A percentile compares a stretch with the other conserved stretches of the same genome.
Evolutionary conservation across 1,140 invertebrate genomes (phyloP).

Genomic region (Neocloeon triangulifer): DNA sequence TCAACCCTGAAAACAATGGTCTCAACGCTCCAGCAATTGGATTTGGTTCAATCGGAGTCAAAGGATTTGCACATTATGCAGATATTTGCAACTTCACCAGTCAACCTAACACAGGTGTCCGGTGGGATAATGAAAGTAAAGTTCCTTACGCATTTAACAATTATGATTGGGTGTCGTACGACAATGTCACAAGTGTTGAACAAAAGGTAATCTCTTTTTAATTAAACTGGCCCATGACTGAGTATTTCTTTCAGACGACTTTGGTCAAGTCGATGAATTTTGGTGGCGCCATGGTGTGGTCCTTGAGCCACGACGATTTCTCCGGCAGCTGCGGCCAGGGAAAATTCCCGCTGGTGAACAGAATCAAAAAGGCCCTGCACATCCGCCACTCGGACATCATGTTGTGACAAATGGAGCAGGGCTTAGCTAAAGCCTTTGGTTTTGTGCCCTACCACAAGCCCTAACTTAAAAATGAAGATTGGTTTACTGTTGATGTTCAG

Average conservation of each 20-base stretch:
- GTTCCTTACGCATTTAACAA: conserved; percentile 56
- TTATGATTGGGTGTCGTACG: conserved; percentile 75
- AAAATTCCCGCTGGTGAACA: conserved; percentile 11
- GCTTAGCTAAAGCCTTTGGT: conserved; percentile 7
- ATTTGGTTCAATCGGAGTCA: conserved; percentile 31
- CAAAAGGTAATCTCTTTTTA: conserved; percentile 31
- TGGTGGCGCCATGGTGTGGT: conserved; percentile 50
- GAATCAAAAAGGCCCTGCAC: conserved; percentile 10
- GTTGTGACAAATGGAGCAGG: conserved; percentile 8
- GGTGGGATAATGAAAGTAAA: conserved; percentile 38
- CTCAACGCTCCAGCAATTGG: conserved; percentile 46
- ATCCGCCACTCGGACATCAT: too few species aligned
- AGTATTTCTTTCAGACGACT: not conserved
- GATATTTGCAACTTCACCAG: conserved; percentile 41
- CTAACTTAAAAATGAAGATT: too few species aligned
- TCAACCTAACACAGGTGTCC: conserved; percentile 19
- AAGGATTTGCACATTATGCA: conserved; percentile 47
- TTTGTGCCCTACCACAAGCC: conserved; percentile 1
- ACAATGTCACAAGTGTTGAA: conserved; percentile 45
- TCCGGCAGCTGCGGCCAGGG: conserved; percentile 14
- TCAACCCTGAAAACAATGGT: conserved; percentile 36
- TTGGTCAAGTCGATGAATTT: not conserved
- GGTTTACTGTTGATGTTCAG: too few species aligned
- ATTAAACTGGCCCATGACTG: conserved; percentile 1
- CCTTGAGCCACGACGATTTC: conserved; percentile 49